These are phyloP conservation scores for Silurus lanzhouensis DNA, from an alignment of 2,797 vertebrate species.

Conservation along the genomic window DNA sequence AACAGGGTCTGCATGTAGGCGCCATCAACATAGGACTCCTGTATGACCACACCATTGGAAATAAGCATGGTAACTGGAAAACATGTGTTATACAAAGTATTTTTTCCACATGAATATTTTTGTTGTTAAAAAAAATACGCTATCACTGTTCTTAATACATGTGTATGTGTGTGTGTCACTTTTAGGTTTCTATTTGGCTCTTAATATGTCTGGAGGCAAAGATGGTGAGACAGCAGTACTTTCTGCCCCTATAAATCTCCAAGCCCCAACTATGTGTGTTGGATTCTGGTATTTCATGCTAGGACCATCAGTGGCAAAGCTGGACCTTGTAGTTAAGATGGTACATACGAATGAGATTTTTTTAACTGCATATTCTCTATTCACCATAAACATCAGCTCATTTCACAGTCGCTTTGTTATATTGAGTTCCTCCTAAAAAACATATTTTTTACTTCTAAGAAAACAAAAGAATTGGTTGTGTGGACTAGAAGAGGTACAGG, in stretches of 20 bases:
- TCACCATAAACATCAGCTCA: neutral
- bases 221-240: constrained; percentile 61
- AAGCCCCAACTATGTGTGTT: constrained; percentile 66
- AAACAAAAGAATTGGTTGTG: constrained; percentile 56
- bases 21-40: constrained; percentile 67
- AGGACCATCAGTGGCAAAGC: constrained; percentile 70
- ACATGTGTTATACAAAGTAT: neutral
- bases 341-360: constrained; percentile 53
- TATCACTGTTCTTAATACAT: neutral
- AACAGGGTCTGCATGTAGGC: constrained; percentile 61
- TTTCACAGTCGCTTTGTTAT: neutral
- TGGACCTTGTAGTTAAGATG: constrained; percentile 69
- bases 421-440: neutral
- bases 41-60: constrained; percentile 73
- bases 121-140: neutral
- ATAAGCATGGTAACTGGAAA: constrained; percentile 66
- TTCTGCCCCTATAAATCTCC: constrained; percentile 58
- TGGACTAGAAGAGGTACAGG: constrained; percentile 73
- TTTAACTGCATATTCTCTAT: neutral
- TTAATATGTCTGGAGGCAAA: constrained; percentile 67
- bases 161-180: neutral
- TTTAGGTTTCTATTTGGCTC: constrained; percentile 72
- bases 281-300: constrained; percentile 78
- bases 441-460: constrained; percentile 55
- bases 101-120: neutral